Percentiles rank a stretch among this genome's conserved stretches.
phyloP scores from a whole-genome alignment of 2,888 invertebrate genomes.

The Terebella lapidaria region DNA sequence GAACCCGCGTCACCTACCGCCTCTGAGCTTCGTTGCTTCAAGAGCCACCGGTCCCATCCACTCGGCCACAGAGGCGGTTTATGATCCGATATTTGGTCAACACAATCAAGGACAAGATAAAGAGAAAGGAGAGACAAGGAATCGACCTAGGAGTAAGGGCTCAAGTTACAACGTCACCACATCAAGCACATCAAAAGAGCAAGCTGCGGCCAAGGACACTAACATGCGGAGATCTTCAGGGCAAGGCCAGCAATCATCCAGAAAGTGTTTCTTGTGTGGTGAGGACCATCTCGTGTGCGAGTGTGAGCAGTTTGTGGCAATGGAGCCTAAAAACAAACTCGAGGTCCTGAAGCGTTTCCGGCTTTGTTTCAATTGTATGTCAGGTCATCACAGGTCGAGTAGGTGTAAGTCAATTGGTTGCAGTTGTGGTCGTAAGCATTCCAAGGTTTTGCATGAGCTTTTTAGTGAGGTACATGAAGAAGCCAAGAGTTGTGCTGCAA shows the following conservation, averaged over 20 bases:
- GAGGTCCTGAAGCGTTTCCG: not conserved
- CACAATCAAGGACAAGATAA: not conserved
- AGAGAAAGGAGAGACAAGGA: no score
- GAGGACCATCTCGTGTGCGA: not conserved
- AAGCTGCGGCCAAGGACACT: no score
- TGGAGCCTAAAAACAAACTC: not conserved
- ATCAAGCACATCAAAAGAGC: no score
- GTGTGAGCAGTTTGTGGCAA: not conserved
- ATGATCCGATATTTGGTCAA: slow-evolving; percentile 3
- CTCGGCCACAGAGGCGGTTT: no score
- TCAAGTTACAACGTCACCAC: no score
- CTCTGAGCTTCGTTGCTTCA: no score
- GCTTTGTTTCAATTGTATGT: not conserved
- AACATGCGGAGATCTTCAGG: not conserved
- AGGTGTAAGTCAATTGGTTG: not conserved
- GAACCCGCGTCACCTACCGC: no score
- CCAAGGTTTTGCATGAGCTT: not conserved
- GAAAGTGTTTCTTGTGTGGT: not conserved
- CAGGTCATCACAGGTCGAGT: not conserved
- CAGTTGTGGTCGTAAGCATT: not conserved
- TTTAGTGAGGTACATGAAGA: not conserved
- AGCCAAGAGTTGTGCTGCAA: not conserved
- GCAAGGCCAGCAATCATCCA: no score
- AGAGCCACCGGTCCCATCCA: no score
- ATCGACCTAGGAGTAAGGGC: no score